phyloP scores from a whole-genome alignment of 2,797 vertebrate species.

The Spea hammondii region DNA sequence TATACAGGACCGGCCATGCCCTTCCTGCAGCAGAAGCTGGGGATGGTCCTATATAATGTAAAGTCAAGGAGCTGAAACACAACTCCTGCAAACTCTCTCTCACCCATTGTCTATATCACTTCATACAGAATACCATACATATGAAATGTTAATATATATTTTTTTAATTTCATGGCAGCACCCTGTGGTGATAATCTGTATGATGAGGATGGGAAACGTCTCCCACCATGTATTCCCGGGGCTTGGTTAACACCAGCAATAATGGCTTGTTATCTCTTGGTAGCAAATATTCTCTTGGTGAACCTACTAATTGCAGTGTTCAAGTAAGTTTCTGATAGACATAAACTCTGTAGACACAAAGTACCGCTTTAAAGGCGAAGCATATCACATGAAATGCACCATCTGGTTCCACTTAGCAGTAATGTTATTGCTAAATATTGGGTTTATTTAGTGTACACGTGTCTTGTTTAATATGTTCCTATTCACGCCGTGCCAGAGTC shows the following conservation, averaged over 20 bases:
- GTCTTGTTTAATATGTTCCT: background rate
- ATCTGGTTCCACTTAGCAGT: background rate
- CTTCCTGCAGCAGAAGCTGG: too few relatives aligned
- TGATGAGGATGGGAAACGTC: slow-evolving; percentile 94
- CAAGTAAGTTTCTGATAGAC: slow-evolving; percentile 75
- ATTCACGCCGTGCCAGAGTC: background rate
- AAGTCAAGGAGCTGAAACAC: too few relatives aligned
- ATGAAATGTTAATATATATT: background rate
- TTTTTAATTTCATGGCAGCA: slow-evolving; percentile 68
- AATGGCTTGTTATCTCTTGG: slow-evolving; percentile 97
- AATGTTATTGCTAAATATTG: background rate
- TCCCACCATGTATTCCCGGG: slow-evolving; percentile 95
- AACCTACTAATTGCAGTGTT: slow-evolving; percentile 98
- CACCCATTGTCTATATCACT: background rate
- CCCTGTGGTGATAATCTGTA: slow-evolving; percentile 97
- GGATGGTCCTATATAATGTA: too few relatives aligned
- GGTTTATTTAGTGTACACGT: background rate
- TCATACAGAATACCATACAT: background rate
- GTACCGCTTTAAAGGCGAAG: background rate
- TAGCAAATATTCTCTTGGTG: slow-evolving; percentile 97
- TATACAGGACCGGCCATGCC: too few relatives aligned
- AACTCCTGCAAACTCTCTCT: too few relatives aligned
- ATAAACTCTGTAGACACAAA: background rate
- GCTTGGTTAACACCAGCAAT: slow-evolving; percentile 97
- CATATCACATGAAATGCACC: background rate